A percentile compares a stretch with the other conserved stretches of the same genome.
Conservation (phyloP, 2,113 vertebrate species). For the Puntigrus tetrazona region DNA sequence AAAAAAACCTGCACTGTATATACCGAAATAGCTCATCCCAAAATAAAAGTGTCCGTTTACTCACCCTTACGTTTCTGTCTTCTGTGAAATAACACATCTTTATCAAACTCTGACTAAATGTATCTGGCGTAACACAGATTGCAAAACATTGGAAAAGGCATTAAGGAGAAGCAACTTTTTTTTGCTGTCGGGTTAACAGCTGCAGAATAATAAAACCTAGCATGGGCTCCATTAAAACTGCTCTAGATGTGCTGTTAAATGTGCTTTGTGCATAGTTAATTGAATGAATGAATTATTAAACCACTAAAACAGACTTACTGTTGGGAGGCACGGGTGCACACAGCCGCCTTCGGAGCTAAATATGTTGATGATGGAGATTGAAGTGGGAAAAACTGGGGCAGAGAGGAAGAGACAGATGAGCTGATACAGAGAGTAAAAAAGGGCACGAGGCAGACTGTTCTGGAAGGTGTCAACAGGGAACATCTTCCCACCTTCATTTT, state of each 20-base stretch:
- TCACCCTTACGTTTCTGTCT: background rate
- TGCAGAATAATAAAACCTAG: background rate
- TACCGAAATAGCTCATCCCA: background rate
- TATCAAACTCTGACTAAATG: background rate
- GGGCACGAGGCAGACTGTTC: background rate
- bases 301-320: constrained; percentile 16
- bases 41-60: background rate
- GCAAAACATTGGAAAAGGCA: background rate
- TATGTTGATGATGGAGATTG: background rate
- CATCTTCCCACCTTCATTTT: background rate
- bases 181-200: background rate
- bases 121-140: background rate
- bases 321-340: constrained; percentile 4
- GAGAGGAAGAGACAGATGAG: constrained; percentile 1
- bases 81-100: background rate
- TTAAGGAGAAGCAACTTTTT: background rate
- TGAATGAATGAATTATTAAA: constrained; percentile 32
- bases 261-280: background rate
- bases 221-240: constrained; percentile 5
- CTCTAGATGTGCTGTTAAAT: constrained; percentile 11
- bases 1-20: background rate
- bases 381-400: constrained; percentile 25
- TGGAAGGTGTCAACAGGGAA: background rate
- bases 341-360: constrained; percentile 2
- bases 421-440: constrained; percentile 12